Base-by-base conservation (phyloP, 37 sponge, comb jelly and placozoan genomes). In the Crambe crambe region DNA sequence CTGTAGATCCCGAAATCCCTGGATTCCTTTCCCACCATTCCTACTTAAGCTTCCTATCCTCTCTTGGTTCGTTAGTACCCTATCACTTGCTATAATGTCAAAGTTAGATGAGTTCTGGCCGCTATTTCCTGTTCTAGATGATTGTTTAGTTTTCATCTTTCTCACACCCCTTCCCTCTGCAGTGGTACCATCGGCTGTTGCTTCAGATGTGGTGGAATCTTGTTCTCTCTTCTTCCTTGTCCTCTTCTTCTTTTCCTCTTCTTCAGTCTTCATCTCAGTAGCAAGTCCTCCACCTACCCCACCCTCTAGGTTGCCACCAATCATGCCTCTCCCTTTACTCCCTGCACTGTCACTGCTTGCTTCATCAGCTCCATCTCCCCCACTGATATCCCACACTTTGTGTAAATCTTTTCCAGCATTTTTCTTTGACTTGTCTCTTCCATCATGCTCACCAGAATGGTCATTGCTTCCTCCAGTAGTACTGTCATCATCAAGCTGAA, bases 401-500 rank as follows among this genome's bases (percentile, higher is more conserved):
- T 37, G 6, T 5, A 8, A 15, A 8, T 25, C 32, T 35, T 23
- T 77, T 35, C 42, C 42, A 4, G 35, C 41, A 60, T 29, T 42
- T 40, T 36, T 18, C 18, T 31, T 40, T 31, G 42, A 29, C 54
- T 27, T 2, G 39, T 22, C 31, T 43, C 57, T 43, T 6, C 66
- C 66, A 65, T 71, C 73, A 21, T 42, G n/a, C 22, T 44, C 60
- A 69, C 38, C 72, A 1, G 35, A 26, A 18, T 3, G 17, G 21
- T 10, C 43, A 30, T 21, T 29, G 10, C 58, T 35, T 18, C 27
- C 1, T 57, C n/a, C 63, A 74, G 73, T 23, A 74, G 2, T 35
- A 5, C 29, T 3, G 21, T 62, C 58, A 37, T 54, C 22, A 37
- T 85, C 79, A 43, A 90, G 56, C 36, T 85, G 80, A 56, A 90